Evolutionary conservation across 2,113 vertebrate species (phyloP).

Genomic region (Alexandromys fortis): DNA sequence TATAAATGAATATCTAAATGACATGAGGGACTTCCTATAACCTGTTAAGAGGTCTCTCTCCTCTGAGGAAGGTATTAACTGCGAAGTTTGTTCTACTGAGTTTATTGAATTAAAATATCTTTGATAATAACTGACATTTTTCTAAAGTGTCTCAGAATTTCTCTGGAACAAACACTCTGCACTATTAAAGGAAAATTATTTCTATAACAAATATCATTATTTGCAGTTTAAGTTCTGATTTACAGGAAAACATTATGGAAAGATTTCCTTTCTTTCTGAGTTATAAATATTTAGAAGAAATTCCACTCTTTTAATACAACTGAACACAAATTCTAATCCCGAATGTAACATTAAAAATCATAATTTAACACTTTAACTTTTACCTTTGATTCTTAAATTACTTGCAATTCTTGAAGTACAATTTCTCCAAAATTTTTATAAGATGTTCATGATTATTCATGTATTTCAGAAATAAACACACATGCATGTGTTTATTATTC

Average conservation of each 20-base stretch:
- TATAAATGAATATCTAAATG: slow-evolving; percentile 77
- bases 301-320: not conserved
- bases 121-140: slow-evolving; percentile 33
- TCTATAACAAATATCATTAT: slow-evolving; percentile 15
- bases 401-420: not conserved
- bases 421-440: not conserved
- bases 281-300: not conserved
- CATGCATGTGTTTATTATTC: not conserved
- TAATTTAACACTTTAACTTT: slow-evolving; percentile 24
- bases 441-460: not conserved
- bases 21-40: slow-evolving; percentile 59
- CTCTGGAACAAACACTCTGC: not conserved
- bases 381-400: not conserved
- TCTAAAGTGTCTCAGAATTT: slow-evolving; percentile 23
- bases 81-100: slow-evolving; percentile 46
- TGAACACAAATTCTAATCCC: not conserved
- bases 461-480: not conserved
- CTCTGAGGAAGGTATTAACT: slow-evolving; percentile 49
- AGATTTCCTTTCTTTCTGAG: not conserved
- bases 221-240: not conserved
- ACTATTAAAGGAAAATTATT: not conserved
- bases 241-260: slow-evolving; percentile 38
- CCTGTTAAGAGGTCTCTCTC: slow-evolving; percentile 42
- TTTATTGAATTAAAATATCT: slow-evolving; percentile 65
- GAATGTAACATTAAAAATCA: not conserved